Percentiles rank a stretch among this genome's conserved stretches.
These are phyloP conservation scores for Pilophorus perplexus DNA, from an alignment of 2,888 invertebrate genomes.

Conservation along the genomic window DNA sequence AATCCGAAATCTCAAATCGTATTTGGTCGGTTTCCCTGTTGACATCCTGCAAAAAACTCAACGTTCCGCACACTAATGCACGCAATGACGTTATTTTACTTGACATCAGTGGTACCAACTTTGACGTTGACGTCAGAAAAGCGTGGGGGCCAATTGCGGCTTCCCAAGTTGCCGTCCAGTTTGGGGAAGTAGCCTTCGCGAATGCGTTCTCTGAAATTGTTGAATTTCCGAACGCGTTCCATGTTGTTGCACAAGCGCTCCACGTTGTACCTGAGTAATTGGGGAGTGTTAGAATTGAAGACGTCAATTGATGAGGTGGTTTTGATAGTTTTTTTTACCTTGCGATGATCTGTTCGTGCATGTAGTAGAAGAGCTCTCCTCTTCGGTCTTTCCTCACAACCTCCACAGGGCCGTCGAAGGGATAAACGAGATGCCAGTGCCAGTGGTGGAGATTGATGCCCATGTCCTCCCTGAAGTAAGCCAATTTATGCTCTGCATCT, in stretches of 20 bases:
- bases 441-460: slow-evolving; percentile 86
- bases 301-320: not conserved
- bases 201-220: slow-evolving; percentile 67
- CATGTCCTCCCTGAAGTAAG: slow-evolving; percentile 82
- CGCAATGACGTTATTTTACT: not conserved
- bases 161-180: slow-evolving; percentile 71
- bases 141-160: slow-evolving; percentile 71
- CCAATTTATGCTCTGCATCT: slow-evolving; percentile 75
- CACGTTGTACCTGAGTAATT: slow-evolving; percentile 74
- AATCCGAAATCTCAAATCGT: slow-evolving; percentile 62
- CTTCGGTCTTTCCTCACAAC: slow-evolving; percentile 73
- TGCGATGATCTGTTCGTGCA: slow-evolving; percentile 70
- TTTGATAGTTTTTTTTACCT: slow-evolving; percentile 54
- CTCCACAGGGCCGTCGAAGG: slow-evolving; percentile 63
- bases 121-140: slow-evolving; percentile 46
- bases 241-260: slow-evolving; percentile 73
- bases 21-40: slow-evolving; percentile 68
- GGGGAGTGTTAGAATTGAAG: no score
- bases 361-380: slow-evolving; percentile 77
- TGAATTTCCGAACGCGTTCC: slow-evolving; percentile 61
- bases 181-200: slow-evolving; percentile 80
- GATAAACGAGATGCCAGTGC: slow-evolving; percentile 90
- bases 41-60: slow-evolving; percentile 55
- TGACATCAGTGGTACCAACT: slow-evolving; percentile 19
- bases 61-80: not conserved